Conservation (phyloP, 37 sponge, comb jelly and placozoan species). For the Eunapius fragilis region DNA sequence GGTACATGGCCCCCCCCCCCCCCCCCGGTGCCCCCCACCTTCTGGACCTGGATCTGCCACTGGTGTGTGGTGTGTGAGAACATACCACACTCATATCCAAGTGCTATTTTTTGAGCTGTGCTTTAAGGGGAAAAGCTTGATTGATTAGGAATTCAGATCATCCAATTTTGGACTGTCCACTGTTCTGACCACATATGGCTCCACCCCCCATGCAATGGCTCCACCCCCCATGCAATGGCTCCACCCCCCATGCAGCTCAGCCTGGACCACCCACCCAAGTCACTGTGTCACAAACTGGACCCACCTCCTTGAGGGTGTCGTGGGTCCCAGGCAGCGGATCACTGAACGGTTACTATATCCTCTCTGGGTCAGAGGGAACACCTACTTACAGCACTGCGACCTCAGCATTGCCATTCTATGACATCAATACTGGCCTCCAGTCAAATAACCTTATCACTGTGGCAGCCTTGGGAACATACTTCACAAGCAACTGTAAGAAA, state of each 20-base stretch:
- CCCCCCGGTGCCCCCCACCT: too few relatives aligned
- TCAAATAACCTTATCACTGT: background rate
- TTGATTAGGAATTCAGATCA: too few relatives aligned
- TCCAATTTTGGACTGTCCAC: too few relatives aligned
- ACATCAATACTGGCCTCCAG: background rate
- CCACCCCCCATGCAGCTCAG: background rate
- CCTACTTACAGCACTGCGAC: background rate
- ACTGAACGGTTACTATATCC: background rate
- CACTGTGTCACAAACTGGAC: background rate
- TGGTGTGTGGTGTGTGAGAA: too few relatives aligned
- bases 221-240: background rate
- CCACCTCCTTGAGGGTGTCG: background rate
- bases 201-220: background rate
- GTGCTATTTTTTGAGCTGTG: too few relatives aligned
- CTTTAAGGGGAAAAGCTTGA: too few relatives aligned
- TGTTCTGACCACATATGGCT: too few relatives aligned
- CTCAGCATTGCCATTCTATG: background rate
- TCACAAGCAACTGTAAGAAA: background rate
- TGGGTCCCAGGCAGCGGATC: background rate
- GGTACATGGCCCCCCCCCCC: too few relatives aligned
- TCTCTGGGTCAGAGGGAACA: background rate
- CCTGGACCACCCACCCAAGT: background rate
- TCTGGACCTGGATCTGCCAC: too few relatives aligned
- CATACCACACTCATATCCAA: too few relatives aligned
- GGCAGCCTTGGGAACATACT: background rate